Base-by-base conservation (phyloP, 2,888 invertebrate species). In the Oxyteleia sp. region DNA sequence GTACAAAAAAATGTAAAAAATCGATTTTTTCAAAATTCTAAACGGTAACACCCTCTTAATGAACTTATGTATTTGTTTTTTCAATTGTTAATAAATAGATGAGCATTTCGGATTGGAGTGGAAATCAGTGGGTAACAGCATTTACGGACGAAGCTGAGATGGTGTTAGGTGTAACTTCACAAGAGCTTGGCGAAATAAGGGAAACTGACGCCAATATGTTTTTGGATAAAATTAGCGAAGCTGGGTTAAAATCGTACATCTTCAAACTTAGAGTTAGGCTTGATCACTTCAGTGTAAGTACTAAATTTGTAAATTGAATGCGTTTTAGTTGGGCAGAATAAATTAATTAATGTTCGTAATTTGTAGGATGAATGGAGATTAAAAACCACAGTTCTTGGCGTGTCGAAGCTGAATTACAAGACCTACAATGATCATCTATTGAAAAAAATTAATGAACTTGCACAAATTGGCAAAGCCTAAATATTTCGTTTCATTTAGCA, bases 251-350 rank as follows among this genome's bases (percentile, higher is more conserved):
- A 90, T 95, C 96, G 0, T 98, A 95, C 90, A 94, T 97, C 29
- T 97, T 99, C 92, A 97, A 97, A 93, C 94, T 99, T 87, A 95
- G 98, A 74, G 96, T 97, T 32, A 98, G 98, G 94, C 95, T 97
- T 94, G 99, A 99, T 94, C 96, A 95, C 10, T 99, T 96, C 92
- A 98, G 98, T 92, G 98, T 98, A 94, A 95, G 96, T 95, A 69
- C 78, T 59, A n/a, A 57, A 59, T 35, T 26, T 13, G 16, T 29
- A 26, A 15, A 38, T 68, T n/a, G n/a, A n/a, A n/a, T n/a, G n/a
- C n/a, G n/a, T n/a, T n/a, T n/a, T n/a, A n/a, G n/a, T n/a, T n/a
- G n/a, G n/a, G n/a, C n/a, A n/a, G n/a, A n/a, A n/a, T n/a, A n/a
- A n/a, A n/a, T n/a, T n/a, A n/a, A n/a, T n/a, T n/a, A n/a, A n/a